phyloP scores from a whole-genome alignment of 2,797 vertebrate genomes.

The Spea hammondii region DNA sequence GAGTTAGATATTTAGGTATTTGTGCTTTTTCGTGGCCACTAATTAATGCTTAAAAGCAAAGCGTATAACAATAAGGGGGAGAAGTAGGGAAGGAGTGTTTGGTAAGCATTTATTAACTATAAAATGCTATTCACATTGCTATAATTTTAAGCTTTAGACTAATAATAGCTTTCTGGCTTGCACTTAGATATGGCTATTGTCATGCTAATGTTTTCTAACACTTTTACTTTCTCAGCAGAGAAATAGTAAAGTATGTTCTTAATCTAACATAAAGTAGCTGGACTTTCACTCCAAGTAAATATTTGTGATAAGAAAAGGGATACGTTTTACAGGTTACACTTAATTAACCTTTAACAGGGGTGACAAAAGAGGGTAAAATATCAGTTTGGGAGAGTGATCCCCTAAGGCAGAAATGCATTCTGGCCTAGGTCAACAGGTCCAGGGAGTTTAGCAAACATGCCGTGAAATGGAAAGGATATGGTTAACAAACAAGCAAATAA shows the following conservation, averaged over 20 bases:
- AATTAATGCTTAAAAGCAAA: slow-evolving; percentile 33
- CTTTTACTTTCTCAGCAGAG: neutral
- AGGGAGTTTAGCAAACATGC: no score
- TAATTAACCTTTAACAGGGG: no score
- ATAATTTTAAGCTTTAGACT: slow-evolving; percentile 33
- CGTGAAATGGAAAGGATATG: no score
- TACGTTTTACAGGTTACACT: no score
- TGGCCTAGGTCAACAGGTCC: no score
- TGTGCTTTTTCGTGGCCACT: slow-evolving; percentile 5
- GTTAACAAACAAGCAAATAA: no score
- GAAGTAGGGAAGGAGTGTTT: neutral
- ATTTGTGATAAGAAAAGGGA: no score
- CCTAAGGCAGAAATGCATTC: no score
- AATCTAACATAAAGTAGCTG: no score
- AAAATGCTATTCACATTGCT: slow-evolving; percentile 9
- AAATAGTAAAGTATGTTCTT: neutral
- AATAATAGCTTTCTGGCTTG: slow-evolving; percentile 34
- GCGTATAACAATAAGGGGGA: slow-evolving; percentile 10
- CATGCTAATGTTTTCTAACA: neutral
- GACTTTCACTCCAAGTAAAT: no score
- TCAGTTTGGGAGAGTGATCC: no score
- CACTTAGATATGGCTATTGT: slow-evolving; percentile 9
- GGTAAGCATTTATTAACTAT: slow-evolving; percentile 7
- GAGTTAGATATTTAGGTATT: slow-evolving; percentile 2
- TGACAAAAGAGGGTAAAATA: no score